phyloP scores from a whole-genome alignment of 2,888 invertebrate genomes.

The Tortricodes alternella region DNA sequence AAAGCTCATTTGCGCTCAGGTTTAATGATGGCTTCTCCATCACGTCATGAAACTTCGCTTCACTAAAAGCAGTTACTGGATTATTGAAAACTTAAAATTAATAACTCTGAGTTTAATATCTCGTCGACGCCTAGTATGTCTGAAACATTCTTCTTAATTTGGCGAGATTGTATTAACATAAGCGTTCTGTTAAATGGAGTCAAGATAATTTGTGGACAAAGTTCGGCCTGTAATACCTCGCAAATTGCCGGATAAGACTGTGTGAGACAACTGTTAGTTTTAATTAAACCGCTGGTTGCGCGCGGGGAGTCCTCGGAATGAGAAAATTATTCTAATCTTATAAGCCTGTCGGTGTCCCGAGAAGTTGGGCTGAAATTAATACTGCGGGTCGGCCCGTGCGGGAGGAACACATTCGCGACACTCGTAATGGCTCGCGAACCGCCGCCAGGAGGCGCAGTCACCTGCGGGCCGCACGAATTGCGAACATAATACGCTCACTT shows the following conservation, averaged over 20 bases:
- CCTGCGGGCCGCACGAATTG: conserved; percentile 52
- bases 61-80: conserved; percentile 47
- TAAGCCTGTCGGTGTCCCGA: conserved; percentile 74
- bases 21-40: conserved; percentile 63
- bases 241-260: conserved; percentile 83
- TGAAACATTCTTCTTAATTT: conserved; percentile 76
- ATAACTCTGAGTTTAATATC: conserved; percentile 15
- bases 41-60: conserved; percentile 45
- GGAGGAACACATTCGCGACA: conserved; percentile 38
- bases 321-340: conserved; percentile 82
- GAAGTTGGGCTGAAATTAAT: conserved; percentile 72
- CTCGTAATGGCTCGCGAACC: conserved; percentile 4
- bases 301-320: conserved; percentile 75
- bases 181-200: conserved; percentile 80
- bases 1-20: conserved; percentile 64
- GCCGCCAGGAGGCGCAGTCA: conserved; percentile 2
- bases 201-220: conserved; percentile 81
- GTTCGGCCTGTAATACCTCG: conserved; percentile 81
- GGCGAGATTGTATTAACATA: conserved; percentile 78
- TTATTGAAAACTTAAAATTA: conserved; percentile 57
- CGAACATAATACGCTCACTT: conserved; percentile 58
- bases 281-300: conserved; percentile 81
- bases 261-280: conserved; percentile 83
- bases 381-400: conserved; percentile 56
- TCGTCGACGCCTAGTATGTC: conserved; percentile 56